Conservation (phyloP, 2,888 invertebrate genomes). For the Tribolium freemani region DNA sequence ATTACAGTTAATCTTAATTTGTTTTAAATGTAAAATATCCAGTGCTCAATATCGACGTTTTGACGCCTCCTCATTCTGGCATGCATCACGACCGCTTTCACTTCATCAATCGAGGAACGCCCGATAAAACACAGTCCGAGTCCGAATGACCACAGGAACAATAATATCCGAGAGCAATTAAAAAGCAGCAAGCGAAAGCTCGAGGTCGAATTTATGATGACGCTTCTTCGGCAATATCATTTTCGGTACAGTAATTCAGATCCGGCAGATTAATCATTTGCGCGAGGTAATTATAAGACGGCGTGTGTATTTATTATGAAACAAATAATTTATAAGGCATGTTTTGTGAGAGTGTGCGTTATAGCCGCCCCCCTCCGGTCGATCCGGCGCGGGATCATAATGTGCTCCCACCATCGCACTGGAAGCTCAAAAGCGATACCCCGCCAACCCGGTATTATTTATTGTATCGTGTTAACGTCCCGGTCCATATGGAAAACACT, state of each 20-base stretch:
- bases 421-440: constrained; percentile 52
- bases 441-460: constrained; percentile 57
- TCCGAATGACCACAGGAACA: not conserved
- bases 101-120: constrained; percentile 20
- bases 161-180: constrained; percentile 29
- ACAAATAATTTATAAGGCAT: constrained; percentile 58
- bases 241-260: constrained; percentile 52
- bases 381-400: constrained; percentile 10
- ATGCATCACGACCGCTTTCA: constrained; percentile 43
- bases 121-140: constrained; percentile 17
- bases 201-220: constrained; percentile 25
- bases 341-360: constrained; percentile 53
- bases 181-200: constrained; percentile 21
- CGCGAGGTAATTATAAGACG: constrained; percentile 55
- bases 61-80: constrained; percentile 48
- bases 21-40: constrained; percentile 50
- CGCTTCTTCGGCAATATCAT: constrained; percentile 36
- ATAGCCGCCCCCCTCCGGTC: constrained; percentile 46
- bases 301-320: constrained; percentile 58
- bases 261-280: constrained; percentile 56
- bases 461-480: constrained; percentile 60
- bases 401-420: constrained; percentile 42
- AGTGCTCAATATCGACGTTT: constrained; percentile 47
- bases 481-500: constrained; percentile 59
- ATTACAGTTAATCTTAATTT: constrained; percentile 48